Base-by-base conservation (phyloP, 2,888 invertebrate species). In the Eilema depressum region DNA sequence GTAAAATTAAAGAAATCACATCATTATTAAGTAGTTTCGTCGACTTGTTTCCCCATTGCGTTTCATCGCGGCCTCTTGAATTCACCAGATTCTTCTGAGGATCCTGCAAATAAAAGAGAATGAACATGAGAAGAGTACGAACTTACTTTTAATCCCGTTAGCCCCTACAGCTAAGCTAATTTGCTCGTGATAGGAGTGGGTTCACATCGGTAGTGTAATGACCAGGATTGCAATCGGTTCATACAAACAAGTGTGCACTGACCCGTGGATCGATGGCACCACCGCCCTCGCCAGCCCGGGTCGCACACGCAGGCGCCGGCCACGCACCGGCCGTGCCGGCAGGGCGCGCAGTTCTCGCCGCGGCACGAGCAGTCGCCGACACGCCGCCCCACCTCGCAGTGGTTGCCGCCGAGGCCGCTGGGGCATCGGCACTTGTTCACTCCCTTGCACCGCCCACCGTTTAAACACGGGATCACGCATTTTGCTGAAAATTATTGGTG, bases 391-490 rank as follows among this genome's bases (percentile, higher is more conserved):
- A 98, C 97, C 95, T 99, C 99, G 91, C 99, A 99, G 93, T 98
- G 98, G 92, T 98, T 97, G 17, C 99, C 99, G 77, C 97, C 96
- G 82, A 97, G 97, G 11, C 98, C 98, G 61, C 96, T 96, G 4
- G 97, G 97, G 91, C 99, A 99, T 75, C 98, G 97, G 91, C 99
- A 99, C 88, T 97, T 97, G 93, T 99, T 98, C 73, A 97, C 97
- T 53, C 98, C 98, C 84, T 97, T 97, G 89, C 99, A 99, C 70
- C 97, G 97, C 0, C 99, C 99, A 20, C 98, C 98, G 90, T 98
- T 98, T 82, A 98, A 95, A 89, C 99, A 99, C 4, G 98, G 98
- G 83, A 99, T 97, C 78, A 98, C 97, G 91, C 98, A 98, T 95
- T 98, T 98, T 26, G 98, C 98, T 98, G 91, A 1, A 82, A 81